Evolutionary conservation across 2,888 invertebrate genomes (phyloP).

Genomic region (Sphecodes monilicornis): DNA sequence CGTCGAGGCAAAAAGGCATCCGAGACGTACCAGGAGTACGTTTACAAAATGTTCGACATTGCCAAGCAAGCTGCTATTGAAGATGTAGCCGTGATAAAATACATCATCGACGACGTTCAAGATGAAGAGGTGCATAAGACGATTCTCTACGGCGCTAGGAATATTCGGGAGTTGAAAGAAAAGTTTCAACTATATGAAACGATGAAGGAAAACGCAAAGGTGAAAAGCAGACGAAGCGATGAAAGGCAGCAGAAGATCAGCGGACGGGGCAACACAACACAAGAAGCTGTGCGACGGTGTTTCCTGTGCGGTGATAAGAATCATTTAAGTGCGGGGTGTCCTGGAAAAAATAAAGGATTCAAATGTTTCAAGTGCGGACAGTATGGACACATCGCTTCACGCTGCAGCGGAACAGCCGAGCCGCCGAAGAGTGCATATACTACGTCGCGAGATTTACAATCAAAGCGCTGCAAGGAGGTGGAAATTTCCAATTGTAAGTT

Average conservation of each 20-base stretch:
- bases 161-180: slow-evolving; percentile 45
- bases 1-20: neutral
- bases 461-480: slow-evolving; percentile 1
- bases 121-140: slow-evolving; percentile 33
- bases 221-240: slow-evolving; percentile 31
- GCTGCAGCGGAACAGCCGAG: neutral
- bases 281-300: neutral
- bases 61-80: slow-evolving; percentile 44
- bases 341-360: slow-evolving; percentile 55
- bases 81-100: slow-evolving; percentile 39
- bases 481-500: neutral
- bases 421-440: neutral
- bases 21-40: slow-evolving; percentile 14
- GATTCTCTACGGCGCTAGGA: slow-evolving; percentile 47
- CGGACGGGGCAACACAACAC: neutral
- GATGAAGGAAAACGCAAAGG: slow-evolving; percentile 39
- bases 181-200: slow-evolving; percentile 36
- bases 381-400: slow-evolving; percentile 10
- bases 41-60: slow-evolving; percentile 11
- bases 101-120: slow-evolving; percentile 31
- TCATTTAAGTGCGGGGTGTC: slow-evolving; percentile 28
- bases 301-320: slow-evolving; percentile 1
- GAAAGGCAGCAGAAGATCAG: neutral
- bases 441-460: neutral
- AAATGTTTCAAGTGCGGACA: slow-evolving; percentile 23